phyloP scores from a whole-genome alignment of 2,113 vertebrate species.

The Cariama cristata region DNA sequence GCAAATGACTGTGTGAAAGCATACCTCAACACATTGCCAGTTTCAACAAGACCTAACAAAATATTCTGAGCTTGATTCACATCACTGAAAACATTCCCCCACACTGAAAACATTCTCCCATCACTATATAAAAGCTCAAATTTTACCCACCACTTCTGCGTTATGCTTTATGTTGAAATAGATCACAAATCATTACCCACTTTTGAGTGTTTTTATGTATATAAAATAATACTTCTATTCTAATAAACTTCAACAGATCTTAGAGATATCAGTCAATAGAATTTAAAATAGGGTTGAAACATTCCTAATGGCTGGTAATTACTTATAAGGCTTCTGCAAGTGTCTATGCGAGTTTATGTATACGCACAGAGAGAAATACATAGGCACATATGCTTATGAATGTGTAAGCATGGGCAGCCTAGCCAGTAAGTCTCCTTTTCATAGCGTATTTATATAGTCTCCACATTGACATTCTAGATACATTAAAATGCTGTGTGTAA shows the following conservation, averaged over 20 bases:
- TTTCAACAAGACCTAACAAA: not conserved
- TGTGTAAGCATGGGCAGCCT: not conserved
- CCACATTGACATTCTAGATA: not conserved
- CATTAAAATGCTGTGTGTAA: not conserved
- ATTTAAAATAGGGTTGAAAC: not conserved
- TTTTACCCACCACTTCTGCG: not conserved
- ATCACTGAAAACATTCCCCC: not conserved
- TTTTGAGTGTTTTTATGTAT: not conserved
- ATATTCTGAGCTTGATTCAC: not conserved
- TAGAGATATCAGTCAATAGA: not conserved
- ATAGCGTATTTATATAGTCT: not conserved
- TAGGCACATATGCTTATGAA: accelerated
- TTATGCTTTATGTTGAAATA: not conserved
- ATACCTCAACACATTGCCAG: not conserved
- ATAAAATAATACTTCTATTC: not conserved
- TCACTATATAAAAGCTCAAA: not conserved
- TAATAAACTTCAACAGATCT: not conserved
- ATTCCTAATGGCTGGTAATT: not conserved
- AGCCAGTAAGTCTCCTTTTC: not conserved
- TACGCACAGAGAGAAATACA: not conserved
- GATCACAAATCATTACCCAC: not conserved
- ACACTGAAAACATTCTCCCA: not conserved
- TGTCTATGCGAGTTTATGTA: not conserved
- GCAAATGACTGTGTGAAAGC: not conserved
- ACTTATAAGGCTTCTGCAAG: not conserved